Evolutionary conservation across 37 sponge, comb jelly and placozoan genomes (phyloP), one percentile per base, ranked within the genome.

Genomic region (Agelas oroides): DNA sequence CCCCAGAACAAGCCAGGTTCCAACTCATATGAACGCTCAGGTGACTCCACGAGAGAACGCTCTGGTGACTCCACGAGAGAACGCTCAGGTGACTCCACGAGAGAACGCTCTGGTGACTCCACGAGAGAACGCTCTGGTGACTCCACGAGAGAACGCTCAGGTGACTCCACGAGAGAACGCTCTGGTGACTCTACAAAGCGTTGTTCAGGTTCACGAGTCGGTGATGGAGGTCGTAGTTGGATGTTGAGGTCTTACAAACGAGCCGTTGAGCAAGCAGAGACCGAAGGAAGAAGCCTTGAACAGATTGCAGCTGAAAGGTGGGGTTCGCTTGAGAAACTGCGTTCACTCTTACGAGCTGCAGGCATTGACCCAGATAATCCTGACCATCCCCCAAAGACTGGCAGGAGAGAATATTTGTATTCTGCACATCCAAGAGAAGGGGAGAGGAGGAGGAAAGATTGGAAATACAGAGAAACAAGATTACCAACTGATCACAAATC

Each of bases 161-260:
- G 40, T 15, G 23, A 33, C 17, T 36, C 39, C 31, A 6, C 17
- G 35, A 40, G 36, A 13, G 72, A 2, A 41, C 24, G 25, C 5
- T 61, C 23, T n/a, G 40, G 40, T 15, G 23, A 33, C 17, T 36
- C 39, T 19, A 6, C 17, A 24, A 5, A 15, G 38, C 37, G 53
- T 46, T 3, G 46, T 0, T 19, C 61, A 1, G 32, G 66, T 33
- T 59, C 53, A 14, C 17, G n/a, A 34, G 67, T 72, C 12, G 84
- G 80, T 23, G 83, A 71, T 60, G 87, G 87, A 27, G 94, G 94
- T 0, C 87, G 79, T 3, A 94, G 94, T 52, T 94, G 94, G 94
- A 60, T 94, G 40, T 39, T 86, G 41, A 65, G 84, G 31, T 63
- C 94, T 24, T 94, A 94, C 76, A 89, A 94, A 55, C 65, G 94